Evolutionary conservation across 2,888 invertebrate genomes (phyloP).

Genomic region (Prenolepis imparis): DNA sequence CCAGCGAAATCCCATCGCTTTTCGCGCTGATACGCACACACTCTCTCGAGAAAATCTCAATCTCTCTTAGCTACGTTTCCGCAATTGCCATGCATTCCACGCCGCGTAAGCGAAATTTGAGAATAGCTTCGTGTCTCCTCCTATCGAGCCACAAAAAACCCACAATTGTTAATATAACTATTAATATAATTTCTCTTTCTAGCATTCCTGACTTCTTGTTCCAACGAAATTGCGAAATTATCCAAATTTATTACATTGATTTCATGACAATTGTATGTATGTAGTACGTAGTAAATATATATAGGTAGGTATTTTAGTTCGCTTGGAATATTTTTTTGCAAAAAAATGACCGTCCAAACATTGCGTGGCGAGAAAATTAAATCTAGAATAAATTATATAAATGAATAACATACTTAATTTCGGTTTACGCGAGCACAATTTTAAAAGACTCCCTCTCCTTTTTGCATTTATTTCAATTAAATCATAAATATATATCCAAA

Average conservation of each 20-base stretch:
- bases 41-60: conserved; percentile 44
- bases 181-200: background rate
- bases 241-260: background rate
- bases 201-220: background rate
- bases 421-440: background rate
- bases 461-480: background rate
- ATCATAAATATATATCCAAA: background rate
- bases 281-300: background rate
- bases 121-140: conserved; percentile 23
- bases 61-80: conserved; percentile 33
- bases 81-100: conserved; percentile 41
- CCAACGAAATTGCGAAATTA: conserved; percentile 2
- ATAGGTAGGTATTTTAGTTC: too few species aligned
- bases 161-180: conserved; percentile 29
- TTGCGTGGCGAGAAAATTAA: background rate
- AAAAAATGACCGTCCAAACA: background rate
- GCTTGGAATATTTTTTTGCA: background rate
- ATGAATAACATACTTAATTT: background rate
- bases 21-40: conserved; percentile 18
- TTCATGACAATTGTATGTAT: background rate
- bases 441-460: background rate
- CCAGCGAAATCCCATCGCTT: conserved; percentile 35
- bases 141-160: background rate
- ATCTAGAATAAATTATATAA: background rate
- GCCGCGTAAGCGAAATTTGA: conserved; percentile 40